Base-by-base conservation (phyloP, 2,797 vertebrate species). In the Sebastes diploproa region DNA sequence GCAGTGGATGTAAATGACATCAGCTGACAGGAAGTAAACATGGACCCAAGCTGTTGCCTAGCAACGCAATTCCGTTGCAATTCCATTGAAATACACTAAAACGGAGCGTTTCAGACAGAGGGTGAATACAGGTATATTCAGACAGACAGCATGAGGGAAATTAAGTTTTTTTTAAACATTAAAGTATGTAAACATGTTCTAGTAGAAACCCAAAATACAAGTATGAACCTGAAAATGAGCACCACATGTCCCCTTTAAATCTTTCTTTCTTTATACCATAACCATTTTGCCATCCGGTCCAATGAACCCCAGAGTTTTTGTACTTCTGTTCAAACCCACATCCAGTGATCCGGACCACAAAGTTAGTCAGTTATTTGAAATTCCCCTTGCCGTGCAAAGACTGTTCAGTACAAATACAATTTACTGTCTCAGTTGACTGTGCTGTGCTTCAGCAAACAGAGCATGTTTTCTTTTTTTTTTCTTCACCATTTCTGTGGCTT, bases 371-470 rank as follows among this genome's bases (percentile, higher is more conserved):
- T 59, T 63, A 72, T 36, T 72, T 61, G 13, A 72, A 69, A 80
- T 76, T 27, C 73, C 10, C 38, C 38, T n/a, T 42, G 32, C 68
- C 68, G 59, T 74, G 59, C 61, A 64, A 54, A 83, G 77, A 59
- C 27, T 18, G 25, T 63, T 73, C 7, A 34, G 52, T 59, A 52
- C 66, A 66, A 67, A 63, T 66, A 52, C 8, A 64, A 54, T 67
- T 73, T 60, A 54, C 2, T 27, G 22, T 75, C 58, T 88, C 65
- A 46, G 61, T 25, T 72, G 58, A 46, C 25, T n/a, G 18, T 52
- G 46, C 16, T 52, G 20, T 52, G 50, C 50, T 52, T 52, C 50
- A 52, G 50, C 50, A 50, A 50, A 50, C 42, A 50, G 42, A 18
- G 50, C 50, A 52, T 20, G 16, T 46, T 46, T 46, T 46, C 6